These are phyloP conservation scores for Peromyscus polionotus DNA, from an alignment of 2,113 vertebrate genomes.

Conservation along the genomic window DNA sequence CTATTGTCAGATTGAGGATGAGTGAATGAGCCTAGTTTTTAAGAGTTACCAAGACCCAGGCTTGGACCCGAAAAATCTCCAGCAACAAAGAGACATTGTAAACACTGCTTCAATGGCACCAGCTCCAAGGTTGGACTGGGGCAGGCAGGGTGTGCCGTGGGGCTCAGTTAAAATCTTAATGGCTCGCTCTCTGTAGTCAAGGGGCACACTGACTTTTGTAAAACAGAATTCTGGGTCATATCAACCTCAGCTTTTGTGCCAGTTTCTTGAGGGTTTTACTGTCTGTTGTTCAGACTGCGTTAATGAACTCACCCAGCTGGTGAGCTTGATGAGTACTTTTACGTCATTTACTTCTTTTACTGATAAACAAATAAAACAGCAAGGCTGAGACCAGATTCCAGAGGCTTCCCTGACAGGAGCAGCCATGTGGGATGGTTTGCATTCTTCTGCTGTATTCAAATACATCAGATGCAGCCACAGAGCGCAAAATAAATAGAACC, in stretches of 20 bases:
- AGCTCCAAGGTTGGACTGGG: fast-evolving
- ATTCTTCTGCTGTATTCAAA: not conserved
- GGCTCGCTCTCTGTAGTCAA: not conserved
- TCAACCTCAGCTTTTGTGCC: not conserved
- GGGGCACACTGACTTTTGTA: not conserved
- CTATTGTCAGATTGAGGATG: not conserved
- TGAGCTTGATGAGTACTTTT: not conserved
- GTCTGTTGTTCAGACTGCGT: not conserved
- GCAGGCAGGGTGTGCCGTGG: no score
- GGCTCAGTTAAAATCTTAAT: not conserved
- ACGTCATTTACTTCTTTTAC: not conserved
- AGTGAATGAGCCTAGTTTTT: not conserved
- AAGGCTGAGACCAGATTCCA: not conserved
- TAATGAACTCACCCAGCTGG: not conserved
- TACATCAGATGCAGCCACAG: not conserved
- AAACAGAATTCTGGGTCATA: not conserved
- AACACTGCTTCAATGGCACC: not conserved
- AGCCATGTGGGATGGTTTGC: not conserved
- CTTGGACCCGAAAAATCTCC: not conserved
- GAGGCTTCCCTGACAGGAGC: not conserved
- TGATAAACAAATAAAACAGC: not conserved
- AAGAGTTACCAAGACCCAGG: not conserved
- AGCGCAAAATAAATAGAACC: not conserved
- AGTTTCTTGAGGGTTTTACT: not conserved
- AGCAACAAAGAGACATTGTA: not conserved